Base-by-base conservation (phyloP, 2,888 invertebrate genomes). In the Ariolimax columbianus region DNA sequence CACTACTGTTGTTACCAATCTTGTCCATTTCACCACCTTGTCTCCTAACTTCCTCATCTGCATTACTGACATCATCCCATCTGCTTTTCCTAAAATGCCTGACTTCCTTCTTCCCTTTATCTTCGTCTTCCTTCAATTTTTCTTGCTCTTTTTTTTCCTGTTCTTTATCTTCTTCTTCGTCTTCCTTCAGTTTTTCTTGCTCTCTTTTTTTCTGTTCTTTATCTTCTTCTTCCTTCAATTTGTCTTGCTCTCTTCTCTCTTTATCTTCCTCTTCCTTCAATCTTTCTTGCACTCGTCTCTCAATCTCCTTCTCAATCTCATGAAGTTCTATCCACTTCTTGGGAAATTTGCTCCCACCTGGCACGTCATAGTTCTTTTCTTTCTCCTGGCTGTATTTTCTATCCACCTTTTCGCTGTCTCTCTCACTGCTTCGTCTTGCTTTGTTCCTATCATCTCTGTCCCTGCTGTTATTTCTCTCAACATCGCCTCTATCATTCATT, bases 231-330 rank as follows among this genome's bases (percentile, higher is more conserved):
- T 40, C 36, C 30, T 51, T 79, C 33, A 59, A 68, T 66, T 33
- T 84, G n/a, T n/a, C n/a, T n/a, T n/a, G n/a, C n/a, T n/a, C n/a
- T n/a, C n/a, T n/a, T n/a, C n/a, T n/a, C n/a, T n/a, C n/a, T n/a
- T n/a, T 51, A 40, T n/a, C 73, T 26, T 73, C 55, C 19, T 70
- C 79, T 30, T 73, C 51, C 47, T 72, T 79, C 73, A 84, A n/a
- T 63, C 80, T 84, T 66, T 84, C 68, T n/a, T 47, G 59, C 33
- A 80, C 80, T 47, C 75, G 80, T 73, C 80, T 55, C 63, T 84
- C 80, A 40, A 80, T 84, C 63, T 84, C 84, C 70, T 73, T 73
- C 73, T 79, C 79, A 26, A 84, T 72, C n/a, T 73, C 84, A 36
- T 43, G 63, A 51, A 36, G 23, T 3, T 72, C 6, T 6, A 59